Evolutionary conservation across 2,113 vertebrate genomes (phyloP).

Genomic region (Oxygymnocypris stewartii): DNA sequence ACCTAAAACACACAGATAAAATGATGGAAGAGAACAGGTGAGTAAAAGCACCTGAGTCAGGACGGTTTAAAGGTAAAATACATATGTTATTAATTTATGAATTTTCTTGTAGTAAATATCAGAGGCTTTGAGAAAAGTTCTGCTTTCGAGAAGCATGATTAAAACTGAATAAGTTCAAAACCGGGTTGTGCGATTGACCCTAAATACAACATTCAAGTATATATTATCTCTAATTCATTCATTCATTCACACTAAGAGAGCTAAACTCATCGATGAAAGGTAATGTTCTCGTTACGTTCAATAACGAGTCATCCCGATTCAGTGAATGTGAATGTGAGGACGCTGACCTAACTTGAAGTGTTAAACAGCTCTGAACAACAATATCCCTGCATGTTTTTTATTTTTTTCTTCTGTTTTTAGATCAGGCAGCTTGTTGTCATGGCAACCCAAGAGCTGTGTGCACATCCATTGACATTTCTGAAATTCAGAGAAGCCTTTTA

Average conservation of each 20-base stretch:
- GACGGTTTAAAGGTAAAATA: not conserved
- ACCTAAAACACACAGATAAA: not conserved
- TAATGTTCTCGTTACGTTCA: not conserved
- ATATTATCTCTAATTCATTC: not conserved
- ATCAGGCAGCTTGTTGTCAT: constrained; percentile 46
- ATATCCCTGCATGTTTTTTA: not conserved
- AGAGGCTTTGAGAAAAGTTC: not conserved
- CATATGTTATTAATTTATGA: not conserved
- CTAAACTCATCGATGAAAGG: not conserved
- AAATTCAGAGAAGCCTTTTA: constrained; percentile 47
- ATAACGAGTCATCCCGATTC: not conserved
- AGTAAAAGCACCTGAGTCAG: not conserved
- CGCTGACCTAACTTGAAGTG: constrained; percentile 5
- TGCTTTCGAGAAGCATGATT: not conserved
- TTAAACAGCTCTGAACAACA: constrained; percentile 16
- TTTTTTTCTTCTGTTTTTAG: constrained; percentile 45
- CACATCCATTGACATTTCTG: constrained; percentile 54
- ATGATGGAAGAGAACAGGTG: not conserved
- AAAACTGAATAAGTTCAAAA: not conserved
- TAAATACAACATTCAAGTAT: not conserved
- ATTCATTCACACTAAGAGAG: not conserved
- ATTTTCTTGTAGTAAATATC: not conserved
- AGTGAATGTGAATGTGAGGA: not conserved
- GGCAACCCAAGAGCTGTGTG: constrained; percentile 40
- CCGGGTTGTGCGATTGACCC: not conserved